Percentiles rank a stretch among this genome's conserved stretches.
Evolutionary conservation across 2,113 vertebrate genomes (phyloP).

Genomic region (Trematomus loennbergii): DNA sequence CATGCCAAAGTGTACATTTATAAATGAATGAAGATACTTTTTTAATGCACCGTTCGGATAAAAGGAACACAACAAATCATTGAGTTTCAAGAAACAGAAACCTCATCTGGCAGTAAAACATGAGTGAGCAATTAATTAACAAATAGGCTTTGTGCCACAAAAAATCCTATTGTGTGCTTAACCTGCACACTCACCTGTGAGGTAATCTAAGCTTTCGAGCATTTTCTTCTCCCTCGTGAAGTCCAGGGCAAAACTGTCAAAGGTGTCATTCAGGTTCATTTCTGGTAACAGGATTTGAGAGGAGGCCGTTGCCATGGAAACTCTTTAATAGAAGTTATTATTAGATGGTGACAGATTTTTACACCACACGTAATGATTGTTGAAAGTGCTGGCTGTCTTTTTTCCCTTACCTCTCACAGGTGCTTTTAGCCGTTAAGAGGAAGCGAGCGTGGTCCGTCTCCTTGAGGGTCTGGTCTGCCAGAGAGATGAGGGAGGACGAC

Average conservation of each 20-base stretch:
- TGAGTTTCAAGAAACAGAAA: background rate
- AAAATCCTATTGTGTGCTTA: background rate
- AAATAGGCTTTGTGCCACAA: background rate
- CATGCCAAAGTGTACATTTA: conserved; percentile 7
- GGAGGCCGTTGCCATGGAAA: conserved; percentile 97
- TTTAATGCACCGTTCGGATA: conserved; percentile 5
- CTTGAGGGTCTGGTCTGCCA: conserved; percentile 95
- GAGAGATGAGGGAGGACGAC: conserved; percentile 95
- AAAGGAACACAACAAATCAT: conserved; percentile 15
- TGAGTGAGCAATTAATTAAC: background rate
- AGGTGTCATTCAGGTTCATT: conserved; percentile 97
- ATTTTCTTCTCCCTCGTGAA: conserved; percentile 98
- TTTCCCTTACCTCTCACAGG: conserved; percentile 92
- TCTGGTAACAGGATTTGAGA: conserved; percentile 98
- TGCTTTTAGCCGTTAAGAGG: conserved; percentile 95
- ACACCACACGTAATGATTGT: background rate
- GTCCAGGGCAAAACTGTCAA: conserved; percentile 97
- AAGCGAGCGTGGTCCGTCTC: conserved; percentile 95
- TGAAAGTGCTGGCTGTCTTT: background rate
- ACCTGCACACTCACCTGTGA: conserved; percentile 89
- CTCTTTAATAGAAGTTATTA: conserved; percentile 82
- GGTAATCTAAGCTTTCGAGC: conserved; percentile 97
- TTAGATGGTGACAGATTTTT: conserved; percentile 20
- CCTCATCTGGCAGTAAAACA: background rate
- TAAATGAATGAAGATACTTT: conserved; percentile 18